A percentile compares a stretch with the other conserved stretches of the same genome.
Evolutionary conservation across 1,140 invertebrate genomes (phyloP).

Genomic region (Lethrus apterus): DNA sequence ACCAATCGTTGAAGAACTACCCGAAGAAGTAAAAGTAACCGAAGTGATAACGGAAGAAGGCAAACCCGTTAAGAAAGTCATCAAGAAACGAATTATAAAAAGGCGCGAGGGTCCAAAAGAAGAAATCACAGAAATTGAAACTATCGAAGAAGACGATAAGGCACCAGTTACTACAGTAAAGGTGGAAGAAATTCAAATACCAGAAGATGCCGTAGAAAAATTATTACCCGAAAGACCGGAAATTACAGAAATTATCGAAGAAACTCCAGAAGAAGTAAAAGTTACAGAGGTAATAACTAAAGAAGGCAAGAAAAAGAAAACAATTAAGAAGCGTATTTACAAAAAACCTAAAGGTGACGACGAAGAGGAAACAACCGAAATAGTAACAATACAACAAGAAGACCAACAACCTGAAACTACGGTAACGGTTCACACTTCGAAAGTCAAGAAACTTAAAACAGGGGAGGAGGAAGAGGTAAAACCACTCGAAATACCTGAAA

Average conservation of each 20-base stretch:
- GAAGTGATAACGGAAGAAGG: constrained; percentile 33
- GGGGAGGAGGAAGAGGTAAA: constrained; percentile 14
- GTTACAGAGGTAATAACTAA: constrained; percentile 18
- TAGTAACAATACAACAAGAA: constrained; percentile 31
- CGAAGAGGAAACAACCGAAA: constrained; percentile 35
- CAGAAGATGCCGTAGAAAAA: constrained; percentile 23
- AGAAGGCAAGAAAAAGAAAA: constrained; percentile 27
- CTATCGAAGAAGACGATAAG: constrained; percentile 35
- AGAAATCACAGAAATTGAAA: constrained; percentile 35
- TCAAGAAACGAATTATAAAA: constrained; percentile 32
- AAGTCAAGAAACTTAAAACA: background rate
- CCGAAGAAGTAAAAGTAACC: constrained; percentile 39
- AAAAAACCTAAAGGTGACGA: constrained; percentile 26
- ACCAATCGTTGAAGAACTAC: constrained; percentile 30
- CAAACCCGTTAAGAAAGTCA: constrained; percentile 28
- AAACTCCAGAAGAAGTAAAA: constrained; percentile 22
- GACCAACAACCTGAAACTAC: constrained; percentile 26
- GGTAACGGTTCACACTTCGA: constrained; percentile 30
- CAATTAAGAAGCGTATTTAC: constrained; percentile 21
- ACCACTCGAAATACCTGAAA: constrained; percentile 26
- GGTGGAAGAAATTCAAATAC: constrained; percentile 37
- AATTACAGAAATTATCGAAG: constrained; percentile 8
- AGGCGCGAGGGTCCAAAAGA: constrained; percentile 32
- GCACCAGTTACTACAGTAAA: constrained; percentile 36
- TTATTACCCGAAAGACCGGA: constrained; percentile 7